Base-by-base conservation (phyloP, 2,113 vertebrate genomes). In the Ciconia stormi region DNA sequence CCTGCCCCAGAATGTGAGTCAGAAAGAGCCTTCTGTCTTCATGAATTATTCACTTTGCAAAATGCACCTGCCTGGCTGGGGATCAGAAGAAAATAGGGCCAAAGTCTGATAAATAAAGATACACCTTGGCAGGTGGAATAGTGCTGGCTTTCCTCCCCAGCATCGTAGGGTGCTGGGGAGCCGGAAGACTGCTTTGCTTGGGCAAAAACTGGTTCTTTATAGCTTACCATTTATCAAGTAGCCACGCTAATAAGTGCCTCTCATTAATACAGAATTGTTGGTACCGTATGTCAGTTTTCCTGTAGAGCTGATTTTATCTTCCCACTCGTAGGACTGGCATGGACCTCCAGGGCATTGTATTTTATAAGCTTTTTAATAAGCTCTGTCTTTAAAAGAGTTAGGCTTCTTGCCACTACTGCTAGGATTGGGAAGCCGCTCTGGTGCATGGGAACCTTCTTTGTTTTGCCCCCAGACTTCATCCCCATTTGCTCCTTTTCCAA, bases 1-100 rank as follows among this genome's bases (percentile, higher is more conserved):
- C 79, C 71, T 94, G 93, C 85, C 86, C 79, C 32, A 56, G 79
- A 90, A 86, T 3, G 6, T n/a, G 82, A 95, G 86, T 65, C 82
- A 89, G 90, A 92, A 44, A n/a, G 65, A 93, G 92, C 67, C 66
- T 59, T 73, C 91, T 89, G 94, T 27, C 84, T 95, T 73, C 82
- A 81, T 96, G 93, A 96, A 95, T 96, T 94, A 94, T 97, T 95
- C 96, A 92, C 93, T 77, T 44, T 84, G 82, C 74, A 56, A 36
- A 84, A 49, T 0, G 55, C 88, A 96, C 95, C 93, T 96, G 95
- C 90, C 93, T 97, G 95, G 95, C 95, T 65, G 70, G 47, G 56
- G 95, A 90, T 97, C 94, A 95, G 87, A 42, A 87, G 83, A 87
- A 96, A 93, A 86, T 55, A 42, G 52, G 82, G 87, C 85, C 82